Evolutionary conservation across 2,888 invertebrate genomes (phyloP), one percentile per base, ranked within the genome.

Genomic region (Lissocephala sabroskyi): DNA sequence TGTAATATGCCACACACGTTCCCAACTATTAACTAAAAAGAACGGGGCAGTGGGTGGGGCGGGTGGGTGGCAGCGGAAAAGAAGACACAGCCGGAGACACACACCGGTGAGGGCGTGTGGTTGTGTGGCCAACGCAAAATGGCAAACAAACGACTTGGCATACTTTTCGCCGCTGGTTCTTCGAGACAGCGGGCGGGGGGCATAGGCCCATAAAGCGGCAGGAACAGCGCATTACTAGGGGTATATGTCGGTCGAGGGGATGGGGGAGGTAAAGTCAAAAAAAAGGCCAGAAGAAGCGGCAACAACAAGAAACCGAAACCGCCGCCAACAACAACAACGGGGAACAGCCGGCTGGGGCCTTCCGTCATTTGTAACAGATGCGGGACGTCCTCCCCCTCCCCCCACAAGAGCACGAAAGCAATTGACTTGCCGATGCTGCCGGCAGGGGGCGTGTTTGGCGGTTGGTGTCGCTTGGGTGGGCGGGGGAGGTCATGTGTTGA

Each of bases 301-400:
- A 36, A 37, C 35, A 28, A 45, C 45, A 44, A 37, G 28, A 28
- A 19, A 48, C 18, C 35, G 16, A 35, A 29, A 36, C 23, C 14
- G 11, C 33, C 16, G n/a, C 26, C 35, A 41, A 26, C 30, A 50
- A 28, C n/a, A 55, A 42, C 41, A 51, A 51, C 46, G 44, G 46
- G 45, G 47, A 30, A 39, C 13, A 39, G 9, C 5, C n/a, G 16
- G 6, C 35, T 6, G 35, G 4, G 17, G 17, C n/a, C 28, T 46
- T 35, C 52, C 61, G 67, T 67, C 73, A 78, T 73, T 73, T 73
- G 73, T 76, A 76, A 78, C 73, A 73, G 73, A 75, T 73, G 73
- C 79, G 73, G 73, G 79, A 56, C n/a, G n/a, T n/a, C n/a, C n/a
- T n/a, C n/a, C n/a, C n/a, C n/a, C n/a, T n/a, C n/a, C n/a, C n/a